Evolutionary conservation across 1,140 invertebrate species (phyloP).

Genomic region (Leucophenga varia): DNA sequence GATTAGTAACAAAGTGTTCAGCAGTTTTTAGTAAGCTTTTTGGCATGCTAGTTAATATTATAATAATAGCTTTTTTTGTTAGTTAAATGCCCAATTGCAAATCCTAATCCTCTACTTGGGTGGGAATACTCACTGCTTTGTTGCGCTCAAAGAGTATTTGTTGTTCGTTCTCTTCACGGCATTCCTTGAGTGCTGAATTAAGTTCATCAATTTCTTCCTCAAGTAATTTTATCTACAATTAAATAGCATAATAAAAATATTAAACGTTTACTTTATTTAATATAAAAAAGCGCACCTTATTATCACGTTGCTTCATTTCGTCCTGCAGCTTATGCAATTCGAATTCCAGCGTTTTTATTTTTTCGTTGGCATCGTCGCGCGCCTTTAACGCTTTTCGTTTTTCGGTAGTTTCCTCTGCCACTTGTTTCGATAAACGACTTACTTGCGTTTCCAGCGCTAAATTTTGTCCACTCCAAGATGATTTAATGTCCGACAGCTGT

Average conservation of each 20-base stretch:
- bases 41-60: not conserved
- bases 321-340: constrained; percentile 71
- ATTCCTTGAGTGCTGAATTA: constrained; percentile 63
- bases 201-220: constrained; percentile 67
- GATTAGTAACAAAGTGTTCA: too few relatives aligned
- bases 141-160: constrained; percentile 64
- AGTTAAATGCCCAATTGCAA: constrained; percentile 36
- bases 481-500: constrained; percentile 84
- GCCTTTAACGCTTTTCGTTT: constrained; percentile 72
- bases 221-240: constrained; percentile 59
- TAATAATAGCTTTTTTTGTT: constrained; percentile 5
- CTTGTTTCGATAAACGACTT: constrained; percentile 72
- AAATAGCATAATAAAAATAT: not conserved
- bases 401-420: constrained; percentile 77
- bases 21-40: too few relatives aligned
- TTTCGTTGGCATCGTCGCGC: constrained; percentile 66
- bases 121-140: constrained; percentile 67
- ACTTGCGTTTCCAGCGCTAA: constrained; percentile 82
- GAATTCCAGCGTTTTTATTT: constrained; percentile 65
- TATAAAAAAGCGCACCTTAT: constrained; percentile 59
- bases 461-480: constrained; percentile 86
- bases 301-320: constrained; percentile 70
- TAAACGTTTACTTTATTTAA: too few relatives aligned
- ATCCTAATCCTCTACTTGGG: constrained; percentile 38
- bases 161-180: constrained; percentile 63